phyloP scores from a whole-genome alignment of 1,140 invertebrate species.

The Leucophenga varia region DNA sequence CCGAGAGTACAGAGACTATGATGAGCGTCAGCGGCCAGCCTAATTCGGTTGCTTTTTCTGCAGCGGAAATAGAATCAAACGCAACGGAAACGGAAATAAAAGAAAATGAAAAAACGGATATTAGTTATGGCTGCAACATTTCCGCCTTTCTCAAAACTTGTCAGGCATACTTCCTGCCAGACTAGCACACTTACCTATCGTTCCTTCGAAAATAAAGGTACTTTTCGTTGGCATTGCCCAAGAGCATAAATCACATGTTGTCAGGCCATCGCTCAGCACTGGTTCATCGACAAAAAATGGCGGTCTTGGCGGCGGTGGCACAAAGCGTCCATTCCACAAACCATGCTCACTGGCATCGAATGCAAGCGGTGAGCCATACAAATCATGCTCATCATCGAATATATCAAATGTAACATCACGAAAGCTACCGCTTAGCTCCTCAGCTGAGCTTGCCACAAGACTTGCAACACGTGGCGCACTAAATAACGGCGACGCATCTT shows the following conservation, averaged over 20 bases:
- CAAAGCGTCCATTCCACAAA: constrained; percentile 68
- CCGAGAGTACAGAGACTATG: constrained; percentile 60
- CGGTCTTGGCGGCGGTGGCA: constrained; percentile 68
- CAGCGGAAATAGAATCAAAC: constrained; percentile 9
- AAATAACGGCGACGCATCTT: constrained; percentile 30
- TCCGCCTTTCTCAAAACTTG: neutral
- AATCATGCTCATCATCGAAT: constrained; percentile 62
- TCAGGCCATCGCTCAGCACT: constrained; percentile 65
- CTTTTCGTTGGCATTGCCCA: constrained; percentile 62
- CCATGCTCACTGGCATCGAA: constrained; percentile 64
- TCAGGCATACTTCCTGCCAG: no score
- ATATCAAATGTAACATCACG: constrained; percentile 53
- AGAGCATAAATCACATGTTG: constrained; percentile 71
- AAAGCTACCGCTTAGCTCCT: constrained; percentile 42
- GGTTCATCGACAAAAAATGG: constrained; percentile 65
- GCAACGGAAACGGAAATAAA: neutral
- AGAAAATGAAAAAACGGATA: constrained; percentile 1
- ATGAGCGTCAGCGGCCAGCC: constrained; percentile 60
- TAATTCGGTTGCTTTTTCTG: constrained; percentile 59
- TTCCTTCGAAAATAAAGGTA: constrained; percentile 54
- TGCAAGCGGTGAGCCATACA: constrained; percentile 60
- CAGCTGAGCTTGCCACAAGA: constrained; percentile 47
- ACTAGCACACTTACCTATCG: constrained; percentile 46
- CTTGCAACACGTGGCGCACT: constrained; percentile 45
- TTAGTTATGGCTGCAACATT: constrained; percentile 7